Evolutionary conservation across 2,888 invertebrate species (phyloP), one percentile per base, ranked within the genome.

Genomic region (Drosophila greeni): DNA sequence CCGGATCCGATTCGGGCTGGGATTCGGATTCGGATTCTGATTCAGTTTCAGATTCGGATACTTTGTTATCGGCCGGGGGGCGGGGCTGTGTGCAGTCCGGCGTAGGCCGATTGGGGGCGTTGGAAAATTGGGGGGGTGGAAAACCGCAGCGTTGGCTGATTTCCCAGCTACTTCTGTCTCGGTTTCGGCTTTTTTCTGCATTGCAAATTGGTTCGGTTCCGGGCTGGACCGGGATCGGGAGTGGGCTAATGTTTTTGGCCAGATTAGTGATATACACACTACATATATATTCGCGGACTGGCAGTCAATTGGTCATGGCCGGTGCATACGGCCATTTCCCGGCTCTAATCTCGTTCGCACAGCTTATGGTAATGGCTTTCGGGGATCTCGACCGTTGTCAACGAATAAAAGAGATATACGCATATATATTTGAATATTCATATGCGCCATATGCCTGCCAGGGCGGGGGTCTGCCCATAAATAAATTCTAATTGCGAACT

Each of bases 401-500:
- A 58, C 51, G 60, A 37, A 48, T 59, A 68, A 59, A 42, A 53
- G 24, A 67, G 52, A 58, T 52, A 52, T 51, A 52, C 34, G 18
- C 23, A 26, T 12, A 34, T 33, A 47, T 47, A 33, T 58, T 34
- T 61, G 60, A 59, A 61, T 61, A 59, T 61, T 59, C 48, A 60
- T 60, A 42, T 60, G 34, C 24, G 59, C 33, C 14, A 20, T 26
- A 55, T 26, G 34, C 37, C 31, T 11, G 39, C 24, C 18, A n/a
- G 34, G 40, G 37, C n/a, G 26, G 20, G 16, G 39, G 45, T 23
- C 29, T 16, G 67, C 53, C 55, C 74, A 82, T 71, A 81, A 81
- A 69, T 78, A 70, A 75, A 69, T 66, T 71, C 66, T 78, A 77
- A 78, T 81, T 81, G 73, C 79, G 57, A 75, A 62, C 76, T 79